Conservation (phyloP, 2,113 vertebrate species). For the Pedionomus torquatus region DNA sequence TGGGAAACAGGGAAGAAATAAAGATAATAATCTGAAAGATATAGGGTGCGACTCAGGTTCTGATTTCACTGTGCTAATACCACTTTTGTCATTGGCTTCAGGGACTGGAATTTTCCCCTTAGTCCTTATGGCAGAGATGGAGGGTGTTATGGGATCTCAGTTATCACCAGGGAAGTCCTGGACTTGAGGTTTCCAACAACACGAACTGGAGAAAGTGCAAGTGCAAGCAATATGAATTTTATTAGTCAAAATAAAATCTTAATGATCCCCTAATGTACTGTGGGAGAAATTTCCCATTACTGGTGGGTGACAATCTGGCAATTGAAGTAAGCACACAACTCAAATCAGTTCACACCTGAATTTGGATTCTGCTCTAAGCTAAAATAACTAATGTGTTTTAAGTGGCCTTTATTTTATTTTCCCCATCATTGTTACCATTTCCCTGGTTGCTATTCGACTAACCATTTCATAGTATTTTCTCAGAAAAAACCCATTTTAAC, state of each 20-base stretch:
- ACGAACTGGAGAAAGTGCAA: not conserved
- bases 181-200: not conserved
- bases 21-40: not conserved
- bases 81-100: not conserved
- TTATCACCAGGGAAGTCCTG: not conserved
- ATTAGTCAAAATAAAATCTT: conserved; percentile 1
- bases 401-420: not conserved
- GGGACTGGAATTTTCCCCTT: not conserved
- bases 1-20: not conserved
- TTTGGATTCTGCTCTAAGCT: not conserved
- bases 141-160: not conserved
- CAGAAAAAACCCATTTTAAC: not conserved
- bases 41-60: not conserved
- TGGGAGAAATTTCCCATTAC: not conserved
- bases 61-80: not conserved
- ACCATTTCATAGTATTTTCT: not conserved
- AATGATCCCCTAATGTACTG: not conserved
- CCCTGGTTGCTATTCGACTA: not conserved
- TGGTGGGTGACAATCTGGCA: not conserved
- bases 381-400: not conserved
- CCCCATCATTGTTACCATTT: not conserved
- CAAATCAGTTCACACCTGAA: not conserved
- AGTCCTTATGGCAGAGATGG: not conserved
- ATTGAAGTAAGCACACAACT: not conserved
- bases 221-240: not conserved